Percentiles rank a stretch among this genome's conserved stretches.
Conservation (phyloP, 2,113 vertebrate genomes). For the Notiomystis cincta region DNA sequence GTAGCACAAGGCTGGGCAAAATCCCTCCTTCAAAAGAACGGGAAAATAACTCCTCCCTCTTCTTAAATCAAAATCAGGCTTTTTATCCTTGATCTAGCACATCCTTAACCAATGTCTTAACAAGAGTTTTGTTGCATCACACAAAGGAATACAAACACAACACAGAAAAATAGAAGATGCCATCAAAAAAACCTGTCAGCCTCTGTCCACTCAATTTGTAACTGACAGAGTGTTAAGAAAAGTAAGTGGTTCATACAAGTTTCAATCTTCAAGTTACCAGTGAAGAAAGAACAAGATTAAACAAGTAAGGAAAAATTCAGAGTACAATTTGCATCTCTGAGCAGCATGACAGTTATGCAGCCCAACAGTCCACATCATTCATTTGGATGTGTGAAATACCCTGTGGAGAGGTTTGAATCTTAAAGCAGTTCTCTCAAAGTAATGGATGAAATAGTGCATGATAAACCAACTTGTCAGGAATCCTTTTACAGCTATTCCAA, state of each 20-base stretch:
- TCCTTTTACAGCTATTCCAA: neutral
- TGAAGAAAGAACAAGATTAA: neutral
- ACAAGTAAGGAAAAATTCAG: neutral
- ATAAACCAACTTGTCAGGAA: constrained; percentile 34
- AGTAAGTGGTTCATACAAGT: neutral
- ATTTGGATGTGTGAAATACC: neutral
- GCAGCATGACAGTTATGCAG: neutral
- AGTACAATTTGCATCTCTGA: neutral
- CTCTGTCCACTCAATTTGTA: neutral
- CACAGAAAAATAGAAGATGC: neutral
- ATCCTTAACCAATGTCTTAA: neutral
- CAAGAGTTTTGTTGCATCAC: neutral
- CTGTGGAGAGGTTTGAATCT: neutral
- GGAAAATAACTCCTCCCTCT: neutral
- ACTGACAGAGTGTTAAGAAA: neutral
- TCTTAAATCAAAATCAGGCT: neutral
- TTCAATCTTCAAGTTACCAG: neutral
- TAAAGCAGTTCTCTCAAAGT: neutral
- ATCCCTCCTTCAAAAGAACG: neutral
- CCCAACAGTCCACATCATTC: neutral
- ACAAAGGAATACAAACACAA: neutral
- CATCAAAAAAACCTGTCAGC: neutral
- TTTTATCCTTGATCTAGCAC: neutral
- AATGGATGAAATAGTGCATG: constrained; percentile 10
- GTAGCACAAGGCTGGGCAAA: neutral